Base-by-base conservation (phyloP, 1,140 invertebrate genomes). In the Radopholus similis region DNA sequence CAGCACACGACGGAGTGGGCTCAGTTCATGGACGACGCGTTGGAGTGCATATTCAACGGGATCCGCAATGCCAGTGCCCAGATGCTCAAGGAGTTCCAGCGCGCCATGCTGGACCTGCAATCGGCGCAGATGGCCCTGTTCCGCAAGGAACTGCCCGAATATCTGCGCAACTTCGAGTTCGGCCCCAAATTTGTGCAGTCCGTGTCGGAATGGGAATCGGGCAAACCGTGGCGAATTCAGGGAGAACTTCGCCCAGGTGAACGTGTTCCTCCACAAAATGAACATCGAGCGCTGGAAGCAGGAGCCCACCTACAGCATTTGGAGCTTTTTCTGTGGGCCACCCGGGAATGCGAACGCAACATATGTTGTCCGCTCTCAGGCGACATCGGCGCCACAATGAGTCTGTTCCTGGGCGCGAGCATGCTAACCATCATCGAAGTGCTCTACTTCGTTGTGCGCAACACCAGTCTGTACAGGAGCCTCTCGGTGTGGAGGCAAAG, bases 231-330 rank as follows among this genome's bases (percentile, higher is more conserved):
- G 40, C n/a, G n/a, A 4, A 44, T 80, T 62, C 4, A 79, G 78
- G 42, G 79, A 81, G 40, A 81, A 81, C 51, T 81, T 81, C 55
- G 79, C 79, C 8, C 76, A 79, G 70, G 76, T 82, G 5, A 81
- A 81, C 38, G 71, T 81, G 8, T 82, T 79, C 53, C 53, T 81
- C 15, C 79, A 82, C 47, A 76, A 83, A 68, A 82, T 81, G 78
- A 74, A 82, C 53, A 55, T 82, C 26, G 79, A 81, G 66, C 56
- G 70, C 54, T 81, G 79, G 79, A 40, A 56, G 15, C 79, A 81
- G 42, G 73, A 82, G 49, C 63, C 75, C 34, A 81, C 79, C n/a
- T 81, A 81, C 59, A 72, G 70, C 40, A 75, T 81, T 66, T 81
- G 79, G 79, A 74, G 70, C 59, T 63, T 82, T 37, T 78, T 81